Percentiles rank a stretch among this genome's conserved stretches.
These are phyloP conservation scores for Thamnaconus septentrionalis DNA, from an alignment of 2,113 vertebrate genomes.

Conservation along the genomic window DNA sequence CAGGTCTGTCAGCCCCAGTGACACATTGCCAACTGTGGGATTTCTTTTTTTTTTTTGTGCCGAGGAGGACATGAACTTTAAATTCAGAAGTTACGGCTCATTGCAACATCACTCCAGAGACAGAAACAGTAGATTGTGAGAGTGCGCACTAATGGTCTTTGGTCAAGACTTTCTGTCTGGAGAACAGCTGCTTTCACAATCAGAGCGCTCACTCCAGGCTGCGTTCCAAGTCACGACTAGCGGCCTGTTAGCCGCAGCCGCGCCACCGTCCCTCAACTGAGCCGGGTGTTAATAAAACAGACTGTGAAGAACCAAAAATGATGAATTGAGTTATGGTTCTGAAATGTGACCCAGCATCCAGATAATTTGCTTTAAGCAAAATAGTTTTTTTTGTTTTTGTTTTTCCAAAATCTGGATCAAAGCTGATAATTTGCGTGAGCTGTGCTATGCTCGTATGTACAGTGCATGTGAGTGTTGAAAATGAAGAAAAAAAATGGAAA, in stretches of 20 bases:
- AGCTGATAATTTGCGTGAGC: too few relatives aligned
- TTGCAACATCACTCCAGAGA: conserved; percentile 43
- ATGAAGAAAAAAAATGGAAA: too few relatives aligned
- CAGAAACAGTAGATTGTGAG: neutral
- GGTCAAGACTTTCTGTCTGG: conserved; percentile 53
- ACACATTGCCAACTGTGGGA: neutral
- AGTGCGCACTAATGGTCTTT: conserved; percentile 13
- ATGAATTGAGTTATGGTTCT: conserved; percentile 16
- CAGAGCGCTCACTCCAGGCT: conserved; percentile 9
- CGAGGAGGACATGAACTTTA: conserved; percentile 29
- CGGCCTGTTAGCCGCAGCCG: conserved; percentile 28
- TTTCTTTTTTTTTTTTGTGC: conserved; percentile 23
- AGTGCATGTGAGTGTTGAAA: too few relatives aligned
- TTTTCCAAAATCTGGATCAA: too few relatives aligned
- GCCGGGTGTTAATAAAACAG: conserved; percentile 22
- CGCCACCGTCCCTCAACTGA: conserved; percentile 31
- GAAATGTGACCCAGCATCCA: neutral
- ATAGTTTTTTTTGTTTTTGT: too few relatives aligned
- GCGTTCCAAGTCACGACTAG: conserved; percentile 36
- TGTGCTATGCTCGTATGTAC: too few relatives aligned
- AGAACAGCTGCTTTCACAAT: conserved; percentile 55
- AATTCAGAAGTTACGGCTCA: conserved; percentile 24
- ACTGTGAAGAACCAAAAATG: conserved; percentile 7
- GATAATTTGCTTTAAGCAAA: neutral
- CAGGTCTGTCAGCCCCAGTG: conserved; percentile 9